These are phyloP conservation scores for Crepidodera aurea DNA, from an alignment of 2,888 invertebrate species.

Conservation along the genomic window DNA sequence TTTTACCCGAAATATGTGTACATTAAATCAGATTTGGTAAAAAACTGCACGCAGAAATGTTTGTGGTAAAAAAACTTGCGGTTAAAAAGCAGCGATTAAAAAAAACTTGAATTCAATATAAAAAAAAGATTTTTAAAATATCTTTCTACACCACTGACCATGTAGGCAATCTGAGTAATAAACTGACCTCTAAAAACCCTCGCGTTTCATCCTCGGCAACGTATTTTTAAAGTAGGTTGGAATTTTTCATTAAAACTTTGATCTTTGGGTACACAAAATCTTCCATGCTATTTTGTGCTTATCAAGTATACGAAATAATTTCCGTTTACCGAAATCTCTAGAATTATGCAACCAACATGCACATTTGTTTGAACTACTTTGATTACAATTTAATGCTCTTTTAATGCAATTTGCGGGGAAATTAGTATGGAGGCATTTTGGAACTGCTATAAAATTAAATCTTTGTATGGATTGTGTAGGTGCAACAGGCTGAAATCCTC, in stretches of 20 bases:
- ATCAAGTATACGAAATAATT: constrained; percentile 18
- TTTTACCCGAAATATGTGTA: no score
- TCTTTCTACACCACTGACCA: no score
- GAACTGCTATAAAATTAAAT: no score
- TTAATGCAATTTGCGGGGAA: neutral
- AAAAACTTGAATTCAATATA: no score
- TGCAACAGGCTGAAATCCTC: no score
- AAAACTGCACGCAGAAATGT: no score
- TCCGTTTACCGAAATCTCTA: neutral
- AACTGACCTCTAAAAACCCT: constrained; percentile 15
- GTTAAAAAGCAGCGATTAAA: no score
- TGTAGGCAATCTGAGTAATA: no score
- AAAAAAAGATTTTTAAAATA: no score
- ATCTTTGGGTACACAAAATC: constrained; percentile 21
- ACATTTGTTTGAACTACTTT: constrained; percentile 6
- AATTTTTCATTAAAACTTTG: constrained; percentile 32
- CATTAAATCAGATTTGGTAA: no score
- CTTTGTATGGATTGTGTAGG: no score
- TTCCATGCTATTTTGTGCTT: constrained; percentile 22
- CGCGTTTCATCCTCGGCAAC: constrained; percentile 14
- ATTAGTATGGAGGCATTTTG: neutral
- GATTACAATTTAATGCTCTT: neutral
- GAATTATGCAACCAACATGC: constrained; percentile 10
- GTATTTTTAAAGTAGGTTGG: constrained; percentile 28
- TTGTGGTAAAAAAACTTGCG: no score